Evolutionary conservation across 2,797 vertebrate genomes (phyloP).

Genomic region (Spea hammondii): DNA sequence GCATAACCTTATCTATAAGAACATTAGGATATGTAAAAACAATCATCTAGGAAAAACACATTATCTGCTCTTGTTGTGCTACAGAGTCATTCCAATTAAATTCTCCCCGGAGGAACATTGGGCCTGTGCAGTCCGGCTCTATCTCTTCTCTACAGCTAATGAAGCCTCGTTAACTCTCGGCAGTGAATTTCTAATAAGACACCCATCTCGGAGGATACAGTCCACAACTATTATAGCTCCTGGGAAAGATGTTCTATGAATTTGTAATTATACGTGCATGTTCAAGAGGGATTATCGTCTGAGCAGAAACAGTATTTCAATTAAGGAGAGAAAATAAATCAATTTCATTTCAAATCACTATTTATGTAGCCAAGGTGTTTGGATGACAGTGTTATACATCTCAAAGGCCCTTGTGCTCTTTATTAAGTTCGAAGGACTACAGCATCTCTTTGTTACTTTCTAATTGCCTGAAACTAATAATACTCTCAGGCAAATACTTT

Average conservation of each 20-base stretch:
- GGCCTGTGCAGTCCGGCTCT: constrained; percentile 62
- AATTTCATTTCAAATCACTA: constrained; percentile 35
- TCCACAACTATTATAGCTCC: constrained; percentile 67
- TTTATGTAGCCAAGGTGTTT: constrained; percentile 30
- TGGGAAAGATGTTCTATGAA: constrained; percentile 68
- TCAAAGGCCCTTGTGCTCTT: not conserved
- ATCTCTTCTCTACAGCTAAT: constrained; percentile 67
- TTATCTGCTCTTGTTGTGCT: constrained; percentile 66
- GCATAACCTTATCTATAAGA: constrained; percentile 60
- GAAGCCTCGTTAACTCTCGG: constrained; percentile 64
- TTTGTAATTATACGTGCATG: constrained; percentile 65
- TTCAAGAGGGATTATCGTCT: constrained; percentile 70
- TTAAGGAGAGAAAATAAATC: constrained; percentile 54
- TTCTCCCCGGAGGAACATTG: constrained; percentile 67
- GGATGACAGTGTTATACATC: constrained; percentile 27
- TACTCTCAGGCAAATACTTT: no score
- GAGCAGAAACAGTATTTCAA: constrained; percentile 65
- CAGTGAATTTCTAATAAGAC: constrained; percentile 67
- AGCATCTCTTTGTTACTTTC: not conserved
- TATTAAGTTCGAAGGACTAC: constrained; percentile 6
- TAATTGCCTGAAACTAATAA: not conserved
- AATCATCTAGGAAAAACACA: constrained; percentile 65
- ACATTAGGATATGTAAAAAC: constrained; percentile 64
- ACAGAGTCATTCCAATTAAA: constrained; percentile 71
- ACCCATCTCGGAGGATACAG: constrained; percentile 68